These are phyloP conservation scores for Campylomormyrus tamandua DNA, from an alignment of 2,113 vertebrate genomes.

Conservation along the genomic window DNA sequence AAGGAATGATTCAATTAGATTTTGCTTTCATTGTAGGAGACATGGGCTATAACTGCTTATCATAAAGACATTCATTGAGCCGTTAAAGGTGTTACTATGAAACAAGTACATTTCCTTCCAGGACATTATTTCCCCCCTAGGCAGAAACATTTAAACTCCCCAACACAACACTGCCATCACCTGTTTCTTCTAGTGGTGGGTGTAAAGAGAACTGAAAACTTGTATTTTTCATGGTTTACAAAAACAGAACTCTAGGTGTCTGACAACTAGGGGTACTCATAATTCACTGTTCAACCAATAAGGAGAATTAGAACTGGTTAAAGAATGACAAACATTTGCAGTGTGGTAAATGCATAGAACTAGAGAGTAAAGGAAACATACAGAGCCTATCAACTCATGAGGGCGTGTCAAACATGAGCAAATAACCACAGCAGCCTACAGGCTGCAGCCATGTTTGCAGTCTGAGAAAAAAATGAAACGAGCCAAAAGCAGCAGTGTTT, in stretches of 20 bases:
- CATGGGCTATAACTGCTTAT: neutral
- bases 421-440: neutral
- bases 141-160: neutral
- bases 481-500: neutral
- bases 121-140: neutral
- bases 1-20: neutral
- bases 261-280: neutral
- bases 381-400: neutral
- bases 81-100: neutral
- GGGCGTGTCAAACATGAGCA: neutral
- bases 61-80: neutral
- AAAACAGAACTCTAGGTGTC: neutral
- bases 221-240: neutral
- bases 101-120: neutral
- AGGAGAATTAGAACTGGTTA: neutral
- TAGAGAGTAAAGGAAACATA: neutral
- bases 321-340: neutral
- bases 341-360: neutral
- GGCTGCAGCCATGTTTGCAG: neutral
- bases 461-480: neutral
- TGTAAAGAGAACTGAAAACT: neutral
- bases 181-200: neutral
- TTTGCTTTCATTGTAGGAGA: neutral
- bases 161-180: neutral
- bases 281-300: neutral